phyloP scores from a whole-genome alignment of 2,888 invertebrate species.

The Drosophila sordidapex region DNA sequence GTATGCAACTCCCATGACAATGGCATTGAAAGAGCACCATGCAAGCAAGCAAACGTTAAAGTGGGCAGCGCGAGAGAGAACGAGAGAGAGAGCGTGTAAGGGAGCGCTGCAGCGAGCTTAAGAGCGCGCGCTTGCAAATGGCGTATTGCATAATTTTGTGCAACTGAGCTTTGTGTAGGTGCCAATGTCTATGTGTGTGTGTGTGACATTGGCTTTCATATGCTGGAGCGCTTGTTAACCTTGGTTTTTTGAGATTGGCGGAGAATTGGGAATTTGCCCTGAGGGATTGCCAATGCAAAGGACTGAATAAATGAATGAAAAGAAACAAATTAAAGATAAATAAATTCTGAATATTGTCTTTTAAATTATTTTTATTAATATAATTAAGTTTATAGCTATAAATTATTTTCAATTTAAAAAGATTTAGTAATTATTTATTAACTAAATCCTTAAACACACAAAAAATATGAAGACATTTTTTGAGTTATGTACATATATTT shows the following conservation, averaged over 20 bases:
- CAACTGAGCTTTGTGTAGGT: constrained; percentile 44
- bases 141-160: constrained; percentile 75
- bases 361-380: not conserved
- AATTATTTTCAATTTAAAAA: not conserved
- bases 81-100: constrained; percentile 16
- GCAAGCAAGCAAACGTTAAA: constrained; percentile 43
- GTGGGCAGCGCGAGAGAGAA: constrained; percentile 11
- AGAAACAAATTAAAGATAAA: not conserved
- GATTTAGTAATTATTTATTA: not conserved
- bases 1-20: constrained; percentile 72
- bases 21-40: constrained; percentile 75
- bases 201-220: constrained; percentile 62
- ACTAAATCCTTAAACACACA: not conserved
- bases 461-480: not conserved
- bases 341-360: not conserved
- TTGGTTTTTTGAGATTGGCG: constrained; percentile 57
- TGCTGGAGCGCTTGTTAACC: constrained; percentile 59
- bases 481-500: not conserved
- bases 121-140: constrained; percentile 48
- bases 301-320: not conserved
- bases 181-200: constrained; percentile 19
- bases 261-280: constrained; percentile 15
- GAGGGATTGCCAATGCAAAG: constrained; percentile 10
- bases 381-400: not conserved
- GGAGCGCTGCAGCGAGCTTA: constrained; percentile 17